Percentiles rank a stretch among this genome's conserved stretches.
These are phyloP conservation scores for Metridium senile DNA, from an alignment of 92 coral and sea anemone species.

Conservation along the genomic window DNA sequence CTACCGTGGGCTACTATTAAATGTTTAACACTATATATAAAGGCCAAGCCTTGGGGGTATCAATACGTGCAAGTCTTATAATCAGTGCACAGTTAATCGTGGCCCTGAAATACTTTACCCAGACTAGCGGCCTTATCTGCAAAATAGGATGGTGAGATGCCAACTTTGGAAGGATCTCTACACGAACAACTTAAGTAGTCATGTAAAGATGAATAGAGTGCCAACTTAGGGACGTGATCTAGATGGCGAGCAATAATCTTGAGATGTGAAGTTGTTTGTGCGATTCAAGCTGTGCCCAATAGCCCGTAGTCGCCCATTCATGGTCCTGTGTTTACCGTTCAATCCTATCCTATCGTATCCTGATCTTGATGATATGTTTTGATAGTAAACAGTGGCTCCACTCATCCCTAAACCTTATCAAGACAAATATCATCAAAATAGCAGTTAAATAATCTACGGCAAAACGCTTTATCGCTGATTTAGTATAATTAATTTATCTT, in stretches of 20 bases:
- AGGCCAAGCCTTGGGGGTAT: no score
- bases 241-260: not conserved
- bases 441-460: not conserved
- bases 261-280: not conserved
- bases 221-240: not conserved
- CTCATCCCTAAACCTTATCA: not conserved
- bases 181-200: not conserved
- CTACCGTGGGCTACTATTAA: no score
- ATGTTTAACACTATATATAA: no score
- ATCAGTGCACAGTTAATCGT: not conserved
- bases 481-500: not conserved
- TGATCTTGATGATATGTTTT: not conserved
- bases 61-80: no score
- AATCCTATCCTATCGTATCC: not conserved
- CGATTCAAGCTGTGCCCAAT: constrained; percentile 2
- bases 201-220: not conserved
- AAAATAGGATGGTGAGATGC: not conserved
- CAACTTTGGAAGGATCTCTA: not conserved
- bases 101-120: not conserved
- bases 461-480: not conserved
- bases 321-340: not conserved
- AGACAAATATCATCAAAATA: not conserved
- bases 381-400: not conserved
- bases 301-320: not conserved
- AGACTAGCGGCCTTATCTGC: not conserved